Evolutionary conservation across 2,113 vertebrate species (phyloP).

Genomic region (Rhinichthys klamathensis): DNA sequence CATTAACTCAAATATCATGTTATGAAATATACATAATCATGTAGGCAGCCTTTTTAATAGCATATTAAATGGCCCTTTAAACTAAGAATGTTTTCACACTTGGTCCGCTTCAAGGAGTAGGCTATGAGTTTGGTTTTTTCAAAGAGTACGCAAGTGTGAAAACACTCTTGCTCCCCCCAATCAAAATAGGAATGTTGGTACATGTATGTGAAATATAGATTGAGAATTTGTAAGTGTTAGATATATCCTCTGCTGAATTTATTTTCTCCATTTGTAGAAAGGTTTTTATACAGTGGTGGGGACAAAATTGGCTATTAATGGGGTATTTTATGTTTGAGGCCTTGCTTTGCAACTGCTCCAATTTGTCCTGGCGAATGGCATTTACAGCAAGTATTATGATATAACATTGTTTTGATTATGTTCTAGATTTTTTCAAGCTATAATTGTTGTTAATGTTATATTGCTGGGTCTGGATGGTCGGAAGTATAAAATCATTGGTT

Average conservation of each 20-base stretch:
- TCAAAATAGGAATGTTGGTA: too few species aligned
- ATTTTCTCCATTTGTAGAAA: background rate
- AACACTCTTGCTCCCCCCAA: too few species aligned
- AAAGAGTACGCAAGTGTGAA: background rate
- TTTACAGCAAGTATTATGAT: background rate
- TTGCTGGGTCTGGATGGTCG: too few species aligned
- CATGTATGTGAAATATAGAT: too few species aligned
- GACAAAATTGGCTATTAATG: background rate
- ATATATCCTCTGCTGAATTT: background rate
- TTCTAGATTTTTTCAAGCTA: too few species aligned
- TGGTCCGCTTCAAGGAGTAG: too few species aligned
- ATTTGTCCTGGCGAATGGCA: too few species aligned
- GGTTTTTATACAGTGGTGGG: background rate
- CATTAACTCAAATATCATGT: background rate
- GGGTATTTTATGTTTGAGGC: background rate
- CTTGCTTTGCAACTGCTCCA: background rate
- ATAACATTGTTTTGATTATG: too few species aligned
- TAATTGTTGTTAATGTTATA: too few species aligned
- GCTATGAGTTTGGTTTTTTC: background rate
- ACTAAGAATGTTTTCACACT: too few species aligned
- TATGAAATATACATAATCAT: background rate
- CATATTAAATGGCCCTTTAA: background rate
- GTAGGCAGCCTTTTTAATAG: background rate
- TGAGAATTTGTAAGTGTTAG: background rate
- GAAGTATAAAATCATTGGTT: too few species aligned